Evolutionary conservation across 2,888 invertebrate species (phyloP), one percentile per base, ranked within the genome.

Genomic region (Hydriomena furcata): DNA sequence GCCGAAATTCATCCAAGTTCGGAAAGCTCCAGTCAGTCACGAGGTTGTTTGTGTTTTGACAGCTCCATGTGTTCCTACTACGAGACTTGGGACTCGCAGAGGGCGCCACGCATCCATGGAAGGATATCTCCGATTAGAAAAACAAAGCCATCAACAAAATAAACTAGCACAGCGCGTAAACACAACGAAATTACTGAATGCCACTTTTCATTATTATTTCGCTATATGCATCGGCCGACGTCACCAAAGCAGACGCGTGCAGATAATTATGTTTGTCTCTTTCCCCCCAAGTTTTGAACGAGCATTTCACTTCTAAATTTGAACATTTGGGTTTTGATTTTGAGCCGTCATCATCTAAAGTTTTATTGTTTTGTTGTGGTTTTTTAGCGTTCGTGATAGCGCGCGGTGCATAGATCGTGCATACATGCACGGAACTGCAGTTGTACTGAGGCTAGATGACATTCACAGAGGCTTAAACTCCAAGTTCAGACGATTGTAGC

Each of bases 161-260:
- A 82, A 85, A 84, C 88, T 83, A 86, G 85, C 85, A 82, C 84
- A 86, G 79, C 88, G 87, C 85, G 87, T 89, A 89, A 90, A 89
- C 88, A 88, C 89, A 79, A 82, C 85, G 80, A 88, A 88, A 82
- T 88, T 85, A 89, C 88, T 87, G 82, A 86, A 84, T 83, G 83
- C 82, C 85, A 88, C 86, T 88, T 90, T 89, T 88, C 88, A 90
- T 89, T 85, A 86, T 85, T 83, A 85, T 87, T 87, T 86, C 83
- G 81, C 84, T 85, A 87, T n/a, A n/a, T 87, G 86, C 87, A 88
- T 82, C 80, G 84, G 70, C 65, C 81, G 79, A 83, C 87, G 87
- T 87, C 87, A 86, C 83, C 73, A 71, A 80, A 79, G 80, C 81
- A 74, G 73, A 74, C 79, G 77, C 71, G 72, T 67, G 62, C 69